phyloP scores from a whole-genome alignment of 2,797 vertebrate genomes.

The Ispidina lecontei region DNA sequence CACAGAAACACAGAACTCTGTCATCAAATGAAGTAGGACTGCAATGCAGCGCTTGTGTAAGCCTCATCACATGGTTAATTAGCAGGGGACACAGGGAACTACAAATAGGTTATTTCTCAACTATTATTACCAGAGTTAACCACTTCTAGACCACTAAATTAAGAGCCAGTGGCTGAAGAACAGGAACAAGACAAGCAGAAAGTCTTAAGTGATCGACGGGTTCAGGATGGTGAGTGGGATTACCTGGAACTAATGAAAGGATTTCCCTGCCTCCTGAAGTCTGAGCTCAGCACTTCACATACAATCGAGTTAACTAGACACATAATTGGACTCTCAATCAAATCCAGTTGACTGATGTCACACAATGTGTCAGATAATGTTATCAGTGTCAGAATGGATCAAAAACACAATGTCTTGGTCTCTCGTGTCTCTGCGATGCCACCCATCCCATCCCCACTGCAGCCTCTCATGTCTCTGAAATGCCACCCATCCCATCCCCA shows the following conservation, averaged over 20 bases:
- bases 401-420: background rate
- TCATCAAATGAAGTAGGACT: conserved; percentile 27
- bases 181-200: background rate
- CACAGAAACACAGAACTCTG: conserved; percentile 41
- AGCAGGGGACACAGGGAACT: conserved; percentile 8
- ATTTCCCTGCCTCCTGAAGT: background rate
- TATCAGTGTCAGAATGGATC: background rate
- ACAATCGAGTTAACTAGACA: background rate
- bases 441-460: too few relatives aligned
- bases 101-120: conserved; percentile 27
- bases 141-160: background rate
- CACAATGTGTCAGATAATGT: background rate
- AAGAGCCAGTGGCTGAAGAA: background rate
- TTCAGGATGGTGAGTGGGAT: background rate
- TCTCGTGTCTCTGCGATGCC: background rate
- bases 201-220: background rate
- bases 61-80: conserved; percentile 41
- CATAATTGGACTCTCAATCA: background rate
- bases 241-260: background rate
- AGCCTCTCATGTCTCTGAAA: background rate
- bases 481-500: too few relatives aligned
- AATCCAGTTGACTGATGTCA: background rate
- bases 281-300: background rate
- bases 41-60: conserved; percentile 23
- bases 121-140: background rate